phyloP scores from a whole-genome alignment of 2,888 invertebrate species.

The Hecatera dysodea region DNA sequence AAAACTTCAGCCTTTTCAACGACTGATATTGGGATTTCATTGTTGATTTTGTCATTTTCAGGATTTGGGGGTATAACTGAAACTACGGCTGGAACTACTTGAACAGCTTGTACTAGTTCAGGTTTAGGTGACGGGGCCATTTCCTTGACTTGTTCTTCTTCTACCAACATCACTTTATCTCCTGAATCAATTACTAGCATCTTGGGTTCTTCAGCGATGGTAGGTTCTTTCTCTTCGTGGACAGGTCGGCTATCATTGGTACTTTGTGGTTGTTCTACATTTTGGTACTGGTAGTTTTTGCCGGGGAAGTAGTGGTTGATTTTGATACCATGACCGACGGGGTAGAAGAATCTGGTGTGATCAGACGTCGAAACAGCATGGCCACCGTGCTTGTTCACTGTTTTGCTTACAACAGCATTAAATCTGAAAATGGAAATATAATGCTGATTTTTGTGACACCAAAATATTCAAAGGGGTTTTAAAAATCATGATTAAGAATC shows the following conservation, averaged over 20 bases:
- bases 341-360: constrained; percentile 82
- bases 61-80: constrained; percentile 65
- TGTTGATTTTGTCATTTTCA: constrained; percentile 37
- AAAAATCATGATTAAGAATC: background rate
- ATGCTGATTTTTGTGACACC: background rate
- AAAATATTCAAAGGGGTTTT: background rate
- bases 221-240: constrained; percentile 68
- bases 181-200: constrained; percentile 62
- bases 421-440: constrained; percentile 81
- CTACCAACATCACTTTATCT: constrained; percentile 67
- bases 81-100: constrained; percentile 71
- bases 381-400: constrained; percentile 82
- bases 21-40: constrained; percentile 54
- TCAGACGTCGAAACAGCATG: constrained; percentile 82
- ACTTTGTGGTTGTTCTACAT: constrained; percentile 53
- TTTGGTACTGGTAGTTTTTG: constrained; percentile 72
- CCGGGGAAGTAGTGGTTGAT: constrained; percentile 85
- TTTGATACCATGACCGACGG: constrained; percentile 81
- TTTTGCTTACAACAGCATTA: constrained; percentile 90
- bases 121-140: constrained; percentile 62
- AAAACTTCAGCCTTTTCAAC: constrained; percentile 59
- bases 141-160: constrained; percentile 66
- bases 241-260: constrained; percentile 72
- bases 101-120: constrained; percentile 67
- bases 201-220: constrained; percentile 55